Conservation (phyloP, 1,140 invertebrate species). For the Steinernema khuongi region DNA sequence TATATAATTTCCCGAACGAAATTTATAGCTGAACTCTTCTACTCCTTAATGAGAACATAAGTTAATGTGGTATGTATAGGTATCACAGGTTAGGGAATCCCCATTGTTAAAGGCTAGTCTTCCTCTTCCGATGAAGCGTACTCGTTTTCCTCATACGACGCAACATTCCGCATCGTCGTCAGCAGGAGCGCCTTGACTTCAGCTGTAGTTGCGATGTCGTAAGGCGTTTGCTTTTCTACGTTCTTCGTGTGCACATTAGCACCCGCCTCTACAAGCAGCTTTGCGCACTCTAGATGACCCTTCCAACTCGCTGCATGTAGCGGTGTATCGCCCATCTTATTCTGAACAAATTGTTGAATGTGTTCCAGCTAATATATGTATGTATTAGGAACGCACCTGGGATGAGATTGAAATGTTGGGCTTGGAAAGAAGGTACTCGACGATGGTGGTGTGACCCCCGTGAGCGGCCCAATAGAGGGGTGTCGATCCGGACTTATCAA, state of each 20-base stretch:
- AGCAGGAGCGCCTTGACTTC: constrained; percentile 60
- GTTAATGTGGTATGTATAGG: not conserved
- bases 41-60: not conserved
- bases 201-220: constrained; percentile 63
- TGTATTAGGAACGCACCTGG: constrained; percentile 53
- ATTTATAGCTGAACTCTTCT: too few relatives aligned
- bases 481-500: constrained; percentile 70
- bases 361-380: not conserved
- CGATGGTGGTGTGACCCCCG: constrained; percentile 62
- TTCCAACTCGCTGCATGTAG: constrained; percentile 64
- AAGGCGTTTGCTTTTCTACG: constrained; percentile 63
- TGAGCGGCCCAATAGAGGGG: constrained; percentile 70
- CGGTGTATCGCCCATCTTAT: constrained; percentile 64
- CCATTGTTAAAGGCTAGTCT: not conserved
- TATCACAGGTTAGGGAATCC: not conserved
- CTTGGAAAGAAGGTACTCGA: constrained; percentile 56
- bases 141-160: constrained; percentile 34
- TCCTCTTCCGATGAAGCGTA: constrained; percentile 39
- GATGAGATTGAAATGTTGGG: constrained; percentile 60
- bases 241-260: constrained; percentile 62
- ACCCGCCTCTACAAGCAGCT: constrained; percentile 61
- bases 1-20: too few relatives aligned
- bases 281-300: constrained; percentile 63
- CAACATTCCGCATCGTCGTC: constrained; percentile 49
- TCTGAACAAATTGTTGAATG: constrained; percentile 47